Conservation (phyloP, 2,113 vertebrate genomes). For the Scophthalmus maximus region DNA sequence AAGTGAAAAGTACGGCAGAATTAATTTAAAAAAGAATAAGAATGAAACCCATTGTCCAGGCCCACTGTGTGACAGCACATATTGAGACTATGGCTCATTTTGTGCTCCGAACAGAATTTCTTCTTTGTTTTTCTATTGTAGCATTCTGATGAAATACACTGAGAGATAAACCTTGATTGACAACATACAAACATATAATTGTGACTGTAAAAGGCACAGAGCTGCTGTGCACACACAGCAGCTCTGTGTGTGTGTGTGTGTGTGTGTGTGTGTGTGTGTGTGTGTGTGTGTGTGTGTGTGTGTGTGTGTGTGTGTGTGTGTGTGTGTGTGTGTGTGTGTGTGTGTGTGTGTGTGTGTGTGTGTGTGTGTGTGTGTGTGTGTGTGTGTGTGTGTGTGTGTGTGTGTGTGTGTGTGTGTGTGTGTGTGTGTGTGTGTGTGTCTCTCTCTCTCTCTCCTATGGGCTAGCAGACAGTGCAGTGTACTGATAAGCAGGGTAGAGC, state of each 20-base stretch:
- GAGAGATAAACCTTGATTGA: not conserved
- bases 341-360: too few species aligned
- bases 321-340: too few species aligned
- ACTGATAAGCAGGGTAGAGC: constrained; percentile 66
- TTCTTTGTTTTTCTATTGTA: not conserved
- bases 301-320: constrained; percentile 25
- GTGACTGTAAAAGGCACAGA: not conserved
- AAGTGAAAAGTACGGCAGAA: not conserved
- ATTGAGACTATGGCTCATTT: not conserved
- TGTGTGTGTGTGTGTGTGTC: constrained; percentile 19
- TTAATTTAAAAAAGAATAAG: not conserved
- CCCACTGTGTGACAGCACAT: not conserved
- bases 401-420: constrained; percentile 11
- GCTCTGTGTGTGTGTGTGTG: constrained; percentile 1
- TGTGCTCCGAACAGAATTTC: not conserved
- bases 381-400: not conserved
- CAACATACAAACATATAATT: not conserved
- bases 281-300: constrained; percentile 5
- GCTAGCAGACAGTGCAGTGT: constrained; percentile 44
- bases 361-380: not conserved
- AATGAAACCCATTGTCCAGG: not conserved
- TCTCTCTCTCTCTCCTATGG: constrained; percentile 32
- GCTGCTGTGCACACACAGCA: not conserved
- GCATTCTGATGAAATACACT: not conserved
- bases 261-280: constrained; percentile 29